phyloP scores from a whole-genome alignment of 2,888 invertebrate species.

The Campopleginae sp. region DNA sequence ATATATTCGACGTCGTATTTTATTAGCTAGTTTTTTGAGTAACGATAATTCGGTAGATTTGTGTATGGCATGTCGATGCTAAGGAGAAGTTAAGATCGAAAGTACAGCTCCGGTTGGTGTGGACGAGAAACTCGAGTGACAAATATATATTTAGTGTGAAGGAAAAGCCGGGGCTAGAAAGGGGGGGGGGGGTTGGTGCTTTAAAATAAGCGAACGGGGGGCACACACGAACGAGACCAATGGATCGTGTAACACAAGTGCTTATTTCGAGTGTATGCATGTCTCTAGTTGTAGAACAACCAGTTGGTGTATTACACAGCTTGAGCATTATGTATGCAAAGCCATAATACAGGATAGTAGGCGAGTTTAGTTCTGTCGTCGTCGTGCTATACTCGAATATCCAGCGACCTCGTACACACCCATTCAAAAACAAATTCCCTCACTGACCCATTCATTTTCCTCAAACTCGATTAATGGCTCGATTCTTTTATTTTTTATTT shows the following conservation, averaged over 20 bases:
- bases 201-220: neutral
- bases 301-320: slow-evolving; percentile 32
- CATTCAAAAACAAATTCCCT: neutral
- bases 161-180: neutral
- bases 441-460: neutral
- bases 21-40: neutral
- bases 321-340: slow-evolving; percentile 42
- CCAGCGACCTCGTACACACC: neutral
- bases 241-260: slow-evolving; percentile 5
- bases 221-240: slow-evolving; percentile 14
- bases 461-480: neutral
- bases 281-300: slow-evolving; percentile 16
- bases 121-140: neutral
- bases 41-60: slow-evolving; percentile 16
- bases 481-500: no score
- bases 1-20: neutral
- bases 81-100: slow-evolving; percentile 15
- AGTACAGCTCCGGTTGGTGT: neutral
- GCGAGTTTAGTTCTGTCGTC: slow-evolving; percentile 21
- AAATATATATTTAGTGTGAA: neutral
- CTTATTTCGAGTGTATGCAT: neutral
- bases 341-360: slow-evolving; percentile 42
- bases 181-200: neutral
- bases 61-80: slow-evolving; percentile 19
- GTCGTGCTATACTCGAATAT: slow-evolving; percentile 13